Percentiles rank a stretch among this genome's conserved stretches.
These are phyloP conservation scores for Albula goreensis DNA, from an alignment of 2,113 vertebrate genomes.

Conservation along the genomic window DNA sequence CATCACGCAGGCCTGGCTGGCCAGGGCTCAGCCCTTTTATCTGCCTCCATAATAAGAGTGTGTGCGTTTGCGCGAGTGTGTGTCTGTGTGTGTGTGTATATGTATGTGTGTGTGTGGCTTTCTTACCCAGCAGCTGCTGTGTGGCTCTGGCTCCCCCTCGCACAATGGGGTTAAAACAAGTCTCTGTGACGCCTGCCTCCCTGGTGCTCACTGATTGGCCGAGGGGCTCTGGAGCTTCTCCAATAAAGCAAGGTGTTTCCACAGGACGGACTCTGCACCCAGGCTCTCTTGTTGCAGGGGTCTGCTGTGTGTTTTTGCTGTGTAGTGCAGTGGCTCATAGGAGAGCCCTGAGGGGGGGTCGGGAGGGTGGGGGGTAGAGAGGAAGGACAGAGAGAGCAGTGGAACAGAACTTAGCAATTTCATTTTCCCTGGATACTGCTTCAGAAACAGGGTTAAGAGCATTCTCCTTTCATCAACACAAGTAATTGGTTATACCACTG, in stretches of 20 bases:
- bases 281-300: conserved; percentile 63
- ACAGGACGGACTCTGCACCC: conserved; percentile 44
- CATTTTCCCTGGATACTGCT: not conserved
- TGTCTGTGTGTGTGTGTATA: not conserved
- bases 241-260: conserved; percentile 57
- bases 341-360: conserved; percentile 48
- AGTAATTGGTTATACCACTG: not conserved
- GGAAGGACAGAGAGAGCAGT: conserved; percentile 25
- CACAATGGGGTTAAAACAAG: conserved; percentile 68
- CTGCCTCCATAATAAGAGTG: conserved; percentile 15
- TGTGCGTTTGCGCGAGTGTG: not conserved
- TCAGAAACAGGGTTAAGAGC: not conserved
- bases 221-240: conserved; percentile 52
- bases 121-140: conserved; percentile 49
- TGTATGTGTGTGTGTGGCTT: conserved; percentile 8
- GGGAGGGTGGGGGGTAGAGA: conserved; percentile 31
- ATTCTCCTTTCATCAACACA: not conserved
- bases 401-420: not conserved
- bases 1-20: conserved; percentile 20
- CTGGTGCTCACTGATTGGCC: conserved; percentile 56
- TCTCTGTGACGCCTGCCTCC: conserved; percentile 60
- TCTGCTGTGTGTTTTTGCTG: conserved; percentile 61
- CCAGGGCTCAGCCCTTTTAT: conserved; percentile 19
- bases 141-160: conserved; percentile 45
- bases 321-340: conserved; percentile 63